Base-by-base conservation (phyloP, 1,140 invertebrate genomes). In the Meloidogyne exigua region DNA sequence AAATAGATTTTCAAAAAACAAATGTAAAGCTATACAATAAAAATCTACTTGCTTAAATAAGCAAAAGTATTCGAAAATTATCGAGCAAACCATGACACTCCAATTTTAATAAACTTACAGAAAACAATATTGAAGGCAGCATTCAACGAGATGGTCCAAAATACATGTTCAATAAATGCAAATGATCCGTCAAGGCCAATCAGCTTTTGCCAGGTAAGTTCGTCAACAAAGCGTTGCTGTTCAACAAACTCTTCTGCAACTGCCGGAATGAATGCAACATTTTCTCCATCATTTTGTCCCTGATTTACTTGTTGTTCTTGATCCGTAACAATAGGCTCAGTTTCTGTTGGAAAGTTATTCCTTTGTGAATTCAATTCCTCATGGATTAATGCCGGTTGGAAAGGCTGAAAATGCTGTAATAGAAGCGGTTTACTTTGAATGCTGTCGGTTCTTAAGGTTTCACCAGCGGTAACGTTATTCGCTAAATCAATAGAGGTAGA, bases 91-190 rank as follows among this genome's bases (percentile, higher is more conserved):
- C n/a, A n/a, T n/a, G n/a, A n/a, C n/a, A n/a, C n/a, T n/a, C n/a
- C n/a, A n/a, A n/a, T n/a, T n/a, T n/a, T 32, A 32, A 32, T 3
- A 80, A 25, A 78, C 79, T 78, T 73, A 87, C 87, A 90, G 88
- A 91, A 91, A 75, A 98, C 91, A 18, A 92, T 84, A 77, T 98
- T 96, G 88, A 98, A 98, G 23, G 98, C 89, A 5, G 95, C 96
- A 87, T 98, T 98, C 7, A 99, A 89, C 0, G 95, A 96, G 10
- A 98, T 93, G 11, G 98, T 95, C 96, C 96, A 99, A 87, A 99
- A 98, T 0, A 80, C 95, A 90, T 99, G 95, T 89, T 99, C 96
- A 28, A 99, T 89, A 86, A 99, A 99, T 18, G 96, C 92, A 36
- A 99, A 91, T 0, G 95, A 98, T 0, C 96, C 96, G 90, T 99